A percentile compares a stretch with the other conserved stretches of the same genome.
Conservation (phyloP, 2,888 invertebrate genomes). For the Epirrhoe tristata region DNA sequence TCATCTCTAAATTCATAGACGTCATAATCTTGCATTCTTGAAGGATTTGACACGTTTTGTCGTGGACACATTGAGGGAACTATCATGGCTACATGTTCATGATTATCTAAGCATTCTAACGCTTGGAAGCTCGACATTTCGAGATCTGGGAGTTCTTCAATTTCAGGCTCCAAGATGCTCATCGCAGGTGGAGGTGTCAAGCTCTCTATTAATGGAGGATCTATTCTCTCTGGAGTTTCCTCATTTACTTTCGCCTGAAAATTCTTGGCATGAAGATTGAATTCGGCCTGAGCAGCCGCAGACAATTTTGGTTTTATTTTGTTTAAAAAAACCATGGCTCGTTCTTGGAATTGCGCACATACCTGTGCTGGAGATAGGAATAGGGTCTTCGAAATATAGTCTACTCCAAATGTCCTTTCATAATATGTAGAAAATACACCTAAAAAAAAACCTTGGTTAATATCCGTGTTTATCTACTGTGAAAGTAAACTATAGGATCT, state of each 20-base stretch:
- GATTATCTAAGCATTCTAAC: neutral
- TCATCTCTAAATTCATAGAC: neutral
- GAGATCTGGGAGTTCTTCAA: neutral
- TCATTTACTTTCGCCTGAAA: neutral
- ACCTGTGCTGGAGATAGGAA: neutral
- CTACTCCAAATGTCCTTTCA: neutral
- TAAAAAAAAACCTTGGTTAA: neutral
- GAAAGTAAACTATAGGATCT: too few relatives aligned
- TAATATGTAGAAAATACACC: neutral
- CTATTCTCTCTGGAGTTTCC: neutral
- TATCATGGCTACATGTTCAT: neutral
- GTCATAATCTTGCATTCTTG: neutral
- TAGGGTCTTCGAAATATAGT: neutral
- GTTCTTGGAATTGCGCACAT: neutral
- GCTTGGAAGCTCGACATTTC: neutral
- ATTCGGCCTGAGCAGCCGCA: neutral
- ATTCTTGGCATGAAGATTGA: neutral
- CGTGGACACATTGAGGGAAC: neutral
- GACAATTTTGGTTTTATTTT: neutral
- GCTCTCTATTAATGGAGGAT: neutral
- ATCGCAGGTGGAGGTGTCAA: neutral
- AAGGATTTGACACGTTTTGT: neutral
- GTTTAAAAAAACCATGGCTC: neutral
- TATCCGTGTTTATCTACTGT: neutral
- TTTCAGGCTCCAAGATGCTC: neutral